Evolutionary conservation across 2,113 vertebrate species (phyloP).

Genomic region (Gambusia holbrooki): DNA sequence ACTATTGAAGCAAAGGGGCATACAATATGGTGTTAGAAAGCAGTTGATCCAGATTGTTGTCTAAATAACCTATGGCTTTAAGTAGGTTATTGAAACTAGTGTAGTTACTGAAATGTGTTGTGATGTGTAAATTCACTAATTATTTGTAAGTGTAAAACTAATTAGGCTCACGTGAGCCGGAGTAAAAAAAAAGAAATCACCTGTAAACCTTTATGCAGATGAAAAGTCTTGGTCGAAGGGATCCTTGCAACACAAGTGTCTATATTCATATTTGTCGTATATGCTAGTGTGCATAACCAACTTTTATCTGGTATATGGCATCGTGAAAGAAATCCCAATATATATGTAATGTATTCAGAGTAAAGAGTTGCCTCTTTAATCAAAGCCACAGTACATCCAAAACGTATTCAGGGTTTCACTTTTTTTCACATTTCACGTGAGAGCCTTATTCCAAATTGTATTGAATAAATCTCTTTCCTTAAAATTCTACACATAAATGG

Average conservation of each 20-base stretch:
- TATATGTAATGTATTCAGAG: constrained; percentile 34
- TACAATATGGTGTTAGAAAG: constrained; percentile 30
- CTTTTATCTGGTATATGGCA: neutral
- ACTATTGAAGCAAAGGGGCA: constrained; percentile 16
- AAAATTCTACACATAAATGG: too few species aligned
- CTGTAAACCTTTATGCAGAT: constrained; percentile 78
- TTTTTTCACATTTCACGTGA: too few species aligned
- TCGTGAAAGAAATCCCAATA: constrained; percentile 9
- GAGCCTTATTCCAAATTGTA: too few species aligned
- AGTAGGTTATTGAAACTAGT: constrained; percentile 76
- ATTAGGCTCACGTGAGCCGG: constrained; percentile 69
- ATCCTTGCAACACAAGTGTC: constrained; percentile 46
- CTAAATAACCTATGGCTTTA: constrained; percentile 60
- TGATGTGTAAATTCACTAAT: constrained; percentile 68
- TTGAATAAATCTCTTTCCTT: too few species aligned
- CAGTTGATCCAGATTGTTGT: constrained; percentile 27
- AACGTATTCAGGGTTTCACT: too few species aligned
- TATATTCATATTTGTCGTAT: constrained; percentile 26
- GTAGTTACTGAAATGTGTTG: constrained; percentile 55
- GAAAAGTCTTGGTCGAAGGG: constrained; percentile 53
- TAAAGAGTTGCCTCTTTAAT: constrained; percentile 23
- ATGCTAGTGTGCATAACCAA: constrained; percentile 3
- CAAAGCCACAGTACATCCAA: neutral
- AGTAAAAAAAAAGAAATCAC: constrained; percentile 79
- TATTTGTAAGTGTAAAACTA: constrained; percentile 78